A percentile compares a stretch with the other conserved stretches of the same genome.
phyloP scores from a whole-genome alignment of 1,140 invertebrate species.

The Trichomalopsis sarcophagae region DNA sequence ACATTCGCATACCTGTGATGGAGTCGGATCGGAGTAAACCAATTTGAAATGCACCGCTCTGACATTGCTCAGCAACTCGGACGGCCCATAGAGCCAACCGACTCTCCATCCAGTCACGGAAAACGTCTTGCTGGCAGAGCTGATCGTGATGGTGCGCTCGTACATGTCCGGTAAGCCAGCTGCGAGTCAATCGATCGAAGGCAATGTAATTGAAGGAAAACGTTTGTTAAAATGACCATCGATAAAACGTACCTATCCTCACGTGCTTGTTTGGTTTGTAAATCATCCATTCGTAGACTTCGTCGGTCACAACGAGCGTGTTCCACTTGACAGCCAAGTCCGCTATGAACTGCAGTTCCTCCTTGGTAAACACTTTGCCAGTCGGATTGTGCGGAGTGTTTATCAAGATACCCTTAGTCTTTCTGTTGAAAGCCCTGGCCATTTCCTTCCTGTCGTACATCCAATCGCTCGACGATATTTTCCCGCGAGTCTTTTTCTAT shows the following conservation, averaged over 20 bases:
- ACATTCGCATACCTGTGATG: neutral
- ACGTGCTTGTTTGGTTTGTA: neutral
- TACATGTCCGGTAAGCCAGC: neutral
- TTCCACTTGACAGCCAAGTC: slow-evolving; percentile 94
- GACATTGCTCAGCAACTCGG: neutral
- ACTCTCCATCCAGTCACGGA: neutral
- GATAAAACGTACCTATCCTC: neutral
- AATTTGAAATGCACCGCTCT: neutral
- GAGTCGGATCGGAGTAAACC: neutral
- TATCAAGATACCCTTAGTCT: slow-evolving; percentile 96
- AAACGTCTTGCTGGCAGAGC: neutral
- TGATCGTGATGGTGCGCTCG: neutral
- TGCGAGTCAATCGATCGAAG: neutral
- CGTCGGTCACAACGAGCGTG: slow-evolving; percentile 93
- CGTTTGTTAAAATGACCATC: neutral
- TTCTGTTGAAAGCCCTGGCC: slow-evolving; percentile 85
- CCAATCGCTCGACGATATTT: slow-evolving; percentile 89
- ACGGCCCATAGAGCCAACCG: neutral
- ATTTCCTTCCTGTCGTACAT: slow-evolving; percentile 90
- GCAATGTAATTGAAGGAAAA: neutral
- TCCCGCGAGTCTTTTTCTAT: neutral
- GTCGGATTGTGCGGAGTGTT: slow-evolving; percentile 98
- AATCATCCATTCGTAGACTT: slow-evolving; percentile 81
- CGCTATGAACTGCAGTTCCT: slow-evolving; percentile 87
- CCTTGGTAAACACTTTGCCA: slow-evolving; percentile 89